phyloP scores from a whole-genome alignment of 2,797 vertebrate genomes.

The Alauda arvensis region DNA sequence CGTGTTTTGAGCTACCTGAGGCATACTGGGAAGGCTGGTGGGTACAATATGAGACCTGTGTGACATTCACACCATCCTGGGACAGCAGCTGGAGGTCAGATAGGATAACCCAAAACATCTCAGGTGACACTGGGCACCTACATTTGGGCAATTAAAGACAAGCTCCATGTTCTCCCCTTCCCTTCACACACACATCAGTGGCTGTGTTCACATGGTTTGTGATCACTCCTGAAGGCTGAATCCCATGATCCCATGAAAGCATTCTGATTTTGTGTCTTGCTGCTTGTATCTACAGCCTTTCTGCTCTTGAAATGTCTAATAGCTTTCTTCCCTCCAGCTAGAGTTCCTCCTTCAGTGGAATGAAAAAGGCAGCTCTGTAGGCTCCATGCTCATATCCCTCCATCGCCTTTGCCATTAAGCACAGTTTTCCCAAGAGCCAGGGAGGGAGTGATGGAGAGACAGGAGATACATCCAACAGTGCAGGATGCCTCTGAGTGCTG shows the following conservation, averaged over 20 bases:
- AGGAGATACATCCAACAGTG: background rate
- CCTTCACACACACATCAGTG: background rate
- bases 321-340: background rate
- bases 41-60: background rate
- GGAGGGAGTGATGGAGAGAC: background rate
- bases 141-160: background rate
- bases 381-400: background rate
- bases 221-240: background rate
- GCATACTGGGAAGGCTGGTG: background rate
- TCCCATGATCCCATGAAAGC: background rate
- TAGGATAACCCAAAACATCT: background rate
- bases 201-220: rapidly evolving
- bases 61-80: background rate
- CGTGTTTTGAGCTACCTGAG: background rate
- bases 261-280: background rate
- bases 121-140: background rate
- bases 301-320: background rate
- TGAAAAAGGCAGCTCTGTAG: background rate
- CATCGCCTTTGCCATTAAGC: background rate
- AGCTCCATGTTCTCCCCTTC: background rate
- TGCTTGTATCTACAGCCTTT: background rate
- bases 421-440: background rate
- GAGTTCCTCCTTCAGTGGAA: background rate
- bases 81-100: background rate
- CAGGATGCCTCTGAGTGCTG: slow-evolving; percentile 9